Conservation (phyloP, 2,797 vertebrate species). For the Delichon dasypus region DNA sequence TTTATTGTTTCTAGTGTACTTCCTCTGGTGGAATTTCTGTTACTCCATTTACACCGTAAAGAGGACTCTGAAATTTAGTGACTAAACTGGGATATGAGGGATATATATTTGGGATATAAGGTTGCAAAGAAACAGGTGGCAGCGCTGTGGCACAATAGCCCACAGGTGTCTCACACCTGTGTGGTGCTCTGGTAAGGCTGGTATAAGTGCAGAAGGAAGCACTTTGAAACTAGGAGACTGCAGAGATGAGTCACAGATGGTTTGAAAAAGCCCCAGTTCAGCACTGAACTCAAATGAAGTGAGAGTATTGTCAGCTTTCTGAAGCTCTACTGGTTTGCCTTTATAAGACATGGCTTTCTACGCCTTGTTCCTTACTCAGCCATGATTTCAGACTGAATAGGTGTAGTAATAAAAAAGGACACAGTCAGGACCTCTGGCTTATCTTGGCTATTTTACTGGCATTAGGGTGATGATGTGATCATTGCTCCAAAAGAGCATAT, state of each 20-base stretch:
- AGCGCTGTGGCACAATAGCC: slow-evolving; percentile 4
- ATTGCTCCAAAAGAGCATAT: neutral
- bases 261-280: neutral
- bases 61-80: slow-evolving; percentile 39
- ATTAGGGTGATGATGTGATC: neutral
- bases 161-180: neutral
- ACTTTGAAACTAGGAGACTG: slow-evolving; percentile 22
- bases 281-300: slow-evolving; percentile 19
- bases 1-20: neutral
- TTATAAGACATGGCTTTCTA: neutral
- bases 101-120: neutral
- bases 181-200: slow-evolving; percentile 7
- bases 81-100: neutral
- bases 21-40: neutral
- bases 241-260: neutral
- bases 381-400: neutral
- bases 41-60: neutral
- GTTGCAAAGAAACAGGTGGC: neutral
- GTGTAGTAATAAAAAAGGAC: neutral
- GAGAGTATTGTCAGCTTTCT: slow-evolving; percentile 27
- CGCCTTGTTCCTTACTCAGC: neutral
- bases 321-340: neutral
- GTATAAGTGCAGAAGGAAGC: neutral
- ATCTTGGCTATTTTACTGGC: neutral
- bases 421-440: neutral